Base-by-base conservation (phyloP, 2,888 invertebrate genomes). In the Mimumesa dahlbomi region DNA sequence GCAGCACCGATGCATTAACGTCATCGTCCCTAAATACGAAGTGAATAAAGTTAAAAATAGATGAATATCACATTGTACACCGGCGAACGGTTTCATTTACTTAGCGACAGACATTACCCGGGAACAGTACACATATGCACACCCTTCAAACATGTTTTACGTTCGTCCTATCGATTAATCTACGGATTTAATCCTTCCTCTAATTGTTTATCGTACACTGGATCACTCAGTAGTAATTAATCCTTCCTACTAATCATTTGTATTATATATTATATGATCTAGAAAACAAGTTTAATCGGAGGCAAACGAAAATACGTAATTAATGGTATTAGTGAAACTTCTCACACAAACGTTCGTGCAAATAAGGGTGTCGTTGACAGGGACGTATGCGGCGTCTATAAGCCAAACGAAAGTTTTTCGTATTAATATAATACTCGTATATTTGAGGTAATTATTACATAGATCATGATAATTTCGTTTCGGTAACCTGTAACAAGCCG, bases 11-110 rank as follows among this genome's bases (percentile, higher is more conserved):
- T 65, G 75, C 70, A 50, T 54, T 68, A 69, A 76, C 69, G 64
- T 77, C 82, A 69, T 84, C 82, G 68, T 82, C 70, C 87, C 89
- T 89, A 79, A 82, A 87, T 84, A 75, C 63, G 77, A 83, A 84
- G 65, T 61, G 67, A 80, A 77, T 71, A 67, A 45, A 59, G 77
- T 75, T 72, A 75, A 54, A 71, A 52, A 62, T 57, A 66, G 46
- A 42, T 40, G 45, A 65, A 43, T 48, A 49, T 48, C n/a, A n/a
- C n/a, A 5, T 36, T 48, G 13, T 7, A 42, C 31, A 64, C 16
- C 0, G 9, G 21, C 9, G 25, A 63, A 57, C 16, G 36, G 19
- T 50, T 34, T 36, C 11, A 38, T 36, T 18, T 36, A 36, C 13
- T 50, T 14, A 16, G 7, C 25, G 18, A 38, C 13, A 53, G 31